Percentiles rank a stretch among this genome's conserved stretches.
phyloP scores from a whole-genome alignment of 2,888 invertebrate genomes.

The Odiellus spinosus region DNA sequence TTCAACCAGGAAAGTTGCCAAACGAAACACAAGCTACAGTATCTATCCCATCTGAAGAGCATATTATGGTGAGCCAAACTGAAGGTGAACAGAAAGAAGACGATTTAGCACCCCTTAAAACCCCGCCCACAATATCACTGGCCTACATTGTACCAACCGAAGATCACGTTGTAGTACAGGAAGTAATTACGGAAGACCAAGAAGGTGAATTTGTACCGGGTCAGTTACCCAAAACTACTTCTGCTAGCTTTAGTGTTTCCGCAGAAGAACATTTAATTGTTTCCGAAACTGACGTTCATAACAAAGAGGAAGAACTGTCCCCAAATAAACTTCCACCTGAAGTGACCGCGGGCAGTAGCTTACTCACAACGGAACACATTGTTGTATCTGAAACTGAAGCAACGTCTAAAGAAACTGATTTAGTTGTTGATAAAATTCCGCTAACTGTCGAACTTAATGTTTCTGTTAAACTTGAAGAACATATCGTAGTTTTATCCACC shows the following conservation, averaged over 20 bases:
- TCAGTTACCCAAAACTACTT: constrained; percentile 10
- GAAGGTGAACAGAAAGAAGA: constrained; percentile 14
- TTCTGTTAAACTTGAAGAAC: constrained; percentile 10
- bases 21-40: constrained; percentile 8
- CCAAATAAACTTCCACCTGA: constrained; percentile 8
- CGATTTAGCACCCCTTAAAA: constrained; percentile 6
- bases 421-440: constrained; percentile 8
- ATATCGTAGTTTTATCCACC: constrained; percentile 10
- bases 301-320: constrained; percentile 9
- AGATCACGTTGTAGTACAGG: constrained; percentile 12
- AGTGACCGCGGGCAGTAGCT: constrained; percentile 8
- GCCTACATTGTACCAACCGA: constrained; percentile 13
- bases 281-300: constrained; percentile 8
- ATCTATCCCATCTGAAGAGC: constrained; percentile 10
- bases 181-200: constrained; percentile 6
- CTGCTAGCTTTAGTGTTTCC: constrained; percentile 11
- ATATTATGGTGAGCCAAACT: constrained; percentile 14
- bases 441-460: constrained; percentile 7
- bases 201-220: constrained; percentile 9
- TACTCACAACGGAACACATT: constrained; percentile 17
- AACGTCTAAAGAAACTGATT: constrained; percentile 11
- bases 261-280: constrained; percentile 13
- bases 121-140: constrained; percentile 4
- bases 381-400: constrained; percentile 13
- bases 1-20: constrained; percentile 12